Evolutionary conservation across 2,888 invertebrate species (phyloP), one percentile per base, ranked within the genome.

Genomic region (Aspidiotus rigidus): DNA sequence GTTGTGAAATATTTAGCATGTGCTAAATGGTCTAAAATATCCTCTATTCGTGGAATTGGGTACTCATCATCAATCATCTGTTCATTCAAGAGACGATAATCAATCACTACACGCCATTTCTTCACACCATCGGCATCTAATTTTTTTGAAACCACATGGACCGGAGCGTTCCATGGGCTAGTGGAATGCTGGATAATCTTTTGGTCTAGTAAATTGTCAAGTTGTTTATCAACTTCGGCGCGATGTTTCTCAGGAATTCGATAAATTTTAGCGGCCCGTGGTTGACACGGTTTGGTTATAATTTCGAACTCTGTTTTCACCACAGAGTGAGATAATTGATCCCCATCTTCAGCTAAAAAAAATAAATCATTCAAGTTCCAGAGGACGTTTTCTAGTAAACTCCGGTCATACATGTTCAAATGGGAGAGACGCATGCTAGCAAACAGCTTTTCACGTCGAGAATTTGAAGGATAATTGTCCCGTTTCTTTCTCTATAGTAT

Each of bases 221-320:
- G 74, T 72, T 78, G 76, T 8, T 64, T 72, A 5, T 77, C 73
- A 1, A 78, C 76, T 72, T 77, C 77, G n/a, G 62, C 44, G 69
- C 75, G 72, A 72, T 77, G 75, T 17, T 74, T 72, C 39, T 75
- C 73, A 0, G 78, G 78, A 66, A 77, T 77, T 13, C 77, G 72
- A 71, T 78, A 78, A 6, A 74, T 73, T 74, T 77, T 77, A 0
- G 75, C 71, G 60, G 74, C 75, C 6, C 77, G 74, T 0, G 77
- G 77, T 11, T n/a, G n/a, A n/a, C n/a, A n/a, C n/a, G n/a, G n/a
- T n/a, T n/a, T n/a, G n/a, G n/a, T n/a, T n/a, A n/a, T n/a, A n/a
- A n/a, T n/a, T n/a, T n/a, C n/a, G n/a, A n/a, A n/a, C n/a, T n/a
- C n/a, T n/a, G n/a, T n/a, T n/a, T n/a, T n/a, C n/a, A n/a, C n/a